phyloP scores from a whole-genome alignment of 2,888 invertebrate genomes.

The Myopa testacea region DNA sequence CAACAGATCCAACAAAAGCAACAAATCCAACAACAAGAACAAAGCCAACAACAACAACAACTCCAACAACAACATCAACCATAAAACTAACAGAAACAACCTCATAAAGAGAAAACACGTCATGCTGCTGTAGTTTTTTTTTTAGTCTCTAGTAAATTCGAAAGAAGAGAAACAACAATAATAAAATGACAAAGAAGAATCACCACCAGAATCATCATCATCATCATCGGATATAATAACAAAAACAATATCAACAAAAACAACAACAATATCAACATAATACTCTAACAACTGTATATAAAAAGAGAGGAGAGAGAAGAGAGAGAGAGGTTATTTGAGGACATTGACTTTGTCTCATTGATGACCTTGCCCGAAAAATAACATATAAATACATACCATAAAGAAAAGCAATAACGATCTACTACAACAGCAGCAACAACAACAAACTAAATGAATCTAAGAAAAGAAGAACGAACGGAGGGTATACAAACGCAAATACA shows the following conservation, averaged over 20 bases:
- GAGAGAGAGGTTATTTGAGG: conserved; percentile 67
- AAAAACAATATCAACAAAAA: conserved; percentile 11
- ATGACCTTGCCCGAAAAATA: conserved; percentile 69
- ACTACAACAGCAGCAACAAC: conserved; percentile 35
- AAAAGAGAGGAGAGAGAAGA: conserved; percentile 41
- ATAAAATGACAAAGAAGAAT: not conserved
- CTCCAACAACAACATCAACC: not conserved
- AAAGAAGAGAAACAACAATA: not conserved
- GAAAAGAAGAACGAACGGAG: conserved; percentile 9
- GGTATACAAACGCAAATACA: conserved; percentile 15
- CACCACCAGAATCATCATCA: conserved; percentile 23
- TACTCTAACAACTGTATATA: conserved; percentile 12
- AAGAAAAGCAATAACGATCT: conserved; percentile 32
- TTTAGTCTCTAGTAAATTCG: conserved; percentile 19
- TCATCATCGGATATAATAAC: conserved; percentile 14
- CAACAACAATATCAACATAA: conserved; percentile 13
- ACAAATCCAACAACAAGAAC: not conserved
- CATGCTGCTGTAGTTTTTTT: conserved; percentile 38
- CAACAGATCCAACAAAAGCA: not conserved
- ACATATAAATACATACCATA: conserved; percentile 43
- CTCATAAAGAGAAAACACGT: conserved; percentile 36
- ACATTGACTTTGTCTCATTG: conserved; percentile 68
- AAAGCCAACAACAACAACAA: not conserved
- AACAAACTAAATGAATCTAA: conserved; percentile 24
- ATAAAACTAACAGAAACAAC: conserved; percentile 25